Base-by-base conservation (phyloP, 2,797 vertebrate species). In the Sphenodon punctatus region DNA sequence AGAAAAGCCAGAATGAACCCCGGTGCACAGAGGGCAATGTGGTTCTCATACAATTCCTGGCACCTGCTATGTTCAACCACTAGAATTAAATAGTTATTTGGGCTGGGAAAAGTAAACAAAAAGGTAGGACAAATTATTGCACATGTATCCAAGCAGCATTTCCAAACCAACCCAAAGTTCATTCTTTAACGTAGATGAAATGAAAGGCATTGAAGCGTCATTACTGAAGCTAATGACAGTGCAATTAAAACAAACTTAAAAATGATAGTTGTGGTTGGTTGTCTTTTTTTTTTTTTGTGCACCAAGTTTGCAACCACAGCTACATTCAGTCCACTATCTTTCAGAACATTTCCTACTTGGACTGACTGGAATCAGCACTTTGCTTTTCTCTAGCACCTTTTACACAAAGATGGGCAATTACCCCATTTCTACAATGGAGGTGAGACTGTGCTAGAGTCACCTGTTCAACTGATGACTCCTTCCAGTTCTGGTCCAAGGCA, bases 401-500 rank as follows among this genome's bases (percentile, higher is more conserved):
- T 15, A 10, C 11, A 6, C 30, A 36, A 58, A 58, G 32, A 58
- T 7, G 19, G 27, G 53, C 7, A 20, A 20, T 12, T 34, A 27
- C 19, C 30, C 56, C 19, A 22, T 34, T 56, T 32, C n/a, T n/a
- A n/a, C n/a, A n/a, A n/a, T n/a, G n/a, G n/a, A n/a, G n/a, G n/a
- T n/a, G n/a, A n/a, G n/a, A n/a, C n/a, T n/a, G n/a, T n/a, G n/a
- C n/a, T n/a, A n/a, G n/a, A n/a, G n/a, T n/a, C n/a, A n/a, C n/a
- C n/a, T n/a, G n/a, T n/a, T n/a, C n/a, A n/a, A n/a, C n/a, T n/a
- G n/a, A n/a, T 10, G 49, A 6, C 0, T 2, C 4, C 1, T 1
- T 30, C 49, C 2, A 0, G n/a, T 36, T 30, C 15, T 48, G 1
- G 0, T 3, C 17, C 2, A 0, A 48, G 53, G 53, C 16, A 22